Evolutionary conservation across 2,888 invertebrate species (phyloP).

Genomic region (Liposcelis brunnea): DNA sequence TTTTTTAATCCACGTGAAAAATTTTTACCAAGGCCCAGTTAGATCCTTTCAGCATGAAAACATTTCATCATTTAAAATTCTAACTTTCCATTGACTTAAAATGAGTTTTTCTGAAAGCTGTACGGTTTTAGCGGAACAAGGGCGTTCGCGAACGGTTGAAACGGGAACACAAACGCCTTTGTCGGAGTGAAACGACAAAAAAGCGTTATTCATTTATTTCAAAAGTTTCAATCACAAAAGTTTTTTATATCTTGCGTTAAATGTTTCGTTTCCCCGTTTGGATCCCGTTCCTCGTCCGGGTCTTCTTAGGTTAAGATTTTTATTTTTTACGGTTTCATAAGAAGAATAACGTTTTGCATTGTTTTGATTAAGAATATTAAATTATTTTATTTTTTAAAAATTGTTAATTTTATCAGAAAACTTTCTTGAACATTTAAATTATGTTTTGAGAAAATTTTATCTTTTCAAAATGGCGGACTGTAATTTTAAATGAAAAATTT

Average conservation of each 20-base stretch:
- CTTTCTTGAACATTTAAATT: slow-evolving; percentile 8
- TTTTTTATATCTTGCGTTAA: slow-evolving; percentile 4
- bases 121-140: not conserved
- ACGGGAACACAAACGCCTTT: not conserved
- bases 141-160: not conserved
- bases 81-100: slow-evolving; percentile 9
- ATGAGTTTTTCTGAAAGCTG: slow-evolving; percentile 9
- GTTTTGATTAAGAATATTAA: slow-evolving; percentile 9
- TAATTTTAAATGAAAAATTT: slow-evolving; percentile 6
- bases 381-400: slow-evolving; percentile 9
- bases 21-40: not conserved
- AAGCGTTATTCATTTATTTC: slow-evolving; percentile 9
- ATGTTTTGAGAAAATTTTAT: slow-evolving; percentile 9
- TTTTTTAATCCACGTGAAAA: too few relatives aligned
- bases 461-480: slow-evolving; percentile 7
- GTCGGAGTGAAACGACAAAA: slow-evolving; percentile 2
- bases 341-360: slow-evolving; percentile 7
- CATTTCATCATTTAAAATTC: slow-evolving; percentile 9
- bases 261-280: not conserved
- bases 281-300: not conserved
- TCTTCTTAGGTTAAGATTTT: slow-evolving; percentile 6
- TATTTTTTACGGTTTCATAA: slow-evolving; percentile 5
- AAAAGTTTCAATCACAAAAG: slow-evolving; percentile 9
- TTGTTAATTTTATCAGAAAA: slow-evolving; percentile 9
- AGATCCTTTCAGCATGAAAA: slow-evolving; percentile 1